Conservation (phyloP, 2,888 invertebrate genomes). For the Nycteola revayana region DNA sequence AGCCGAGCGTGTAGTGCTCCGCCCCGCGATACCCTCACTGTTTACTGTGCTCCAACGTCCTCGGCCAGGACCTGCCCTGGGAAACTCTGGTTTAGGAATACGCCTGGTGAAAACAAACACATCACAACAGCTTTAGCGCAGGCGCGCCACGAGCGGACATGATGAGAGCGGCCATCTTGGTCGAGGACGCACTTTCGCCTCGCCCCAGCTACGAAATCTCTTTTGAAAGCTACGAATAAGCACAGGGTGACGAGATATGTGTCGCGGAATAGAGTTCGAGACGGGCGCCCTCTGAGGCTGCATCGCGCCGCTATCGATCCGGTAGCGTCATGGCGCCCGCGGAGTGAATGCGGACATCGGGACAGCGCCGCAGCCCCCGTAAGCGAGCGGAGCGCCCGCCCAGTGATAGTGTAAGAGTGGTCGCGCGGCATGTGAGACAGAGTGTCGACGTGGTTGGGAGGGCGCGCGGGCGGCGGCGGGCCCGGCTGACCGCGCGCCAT, state of each 20-base stretch:
- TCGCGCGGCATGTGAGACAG: conserved; percentile 74
- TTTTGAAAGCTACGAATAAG: conserved; percentile 50
- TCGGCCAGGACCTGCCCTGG: conserved; percentile 35
- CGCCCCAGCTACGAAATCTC: conserved; percentile 72
- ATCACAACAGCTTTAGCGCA: conserved; percentile 70
- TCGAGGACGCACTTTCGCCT: conserved; percentile 76
- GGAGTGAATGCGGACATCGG: conserved; percentile 79
- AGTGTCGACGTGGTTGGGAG: conserved; percentile 57
- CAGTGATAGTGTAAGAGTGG: conserved; percentile 66
- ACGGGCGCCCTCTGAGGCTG: conserved; percentile 68
- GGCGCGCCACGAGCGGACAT: conserved; percentile 71
- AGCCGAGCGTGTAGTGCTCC: conserved; percentile 37
- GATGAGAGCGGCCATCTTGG: conserved; percentile 79
- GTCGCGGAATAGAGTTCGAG: conserved; percentile 56
- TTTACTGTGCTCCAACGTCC: conserved; percentile 39
- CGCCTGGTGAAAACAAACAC: conserved; percentile 75
- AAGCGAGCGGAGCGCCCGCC: conserved; percentile 56
- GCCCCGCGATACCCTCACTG: conserved; percentile 48
- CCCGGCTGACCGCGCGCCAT: conserved; percentile 77
- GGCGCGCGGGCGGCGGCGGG: conserved; percentile 78
- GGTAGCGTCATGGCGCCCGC: conserved; percentile 73
- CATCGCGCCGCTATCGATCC: conserved; percentile 77
- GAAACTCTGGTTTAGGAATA: conserved; percentile 38
- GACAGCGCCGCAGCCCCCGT: conserved; percentile 64
- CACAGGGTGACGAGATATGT: conserved; percentile 50